Evolutionary conservation across 2,888 invertebrate species (phyloP).

Genomic region (Parnassius glacialis): DNA sequence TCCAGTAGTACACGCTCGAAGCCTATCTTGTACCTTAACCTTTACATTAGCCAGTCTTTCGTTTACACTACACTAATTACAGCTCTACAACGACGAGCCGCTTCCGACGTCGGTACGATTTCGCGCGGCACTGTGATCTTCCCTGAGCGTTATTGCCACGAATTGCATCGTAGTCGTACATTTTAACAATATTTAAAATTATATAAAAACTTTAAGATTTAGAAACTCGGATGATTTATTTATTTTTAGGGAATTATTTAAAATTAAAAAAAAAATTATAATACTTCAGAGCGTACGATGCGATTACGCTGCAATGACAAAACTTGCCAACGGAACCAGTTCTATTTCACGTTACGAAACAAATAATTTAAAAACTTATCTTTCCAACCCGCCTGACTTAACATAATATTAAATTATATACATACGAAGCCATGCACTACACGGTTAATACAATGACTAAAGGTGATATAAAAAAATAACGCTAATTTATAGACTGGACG

Average conservation of each 20-base stretch:
- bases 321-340: too few relatives aligned
- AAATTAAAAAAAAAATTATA: too few relatives aligned
- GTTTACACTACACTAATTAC: conserved; percentile 70
- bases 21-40: conserved; percentile 47
- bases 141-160: neutral
- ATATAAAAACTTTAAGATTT: too few relatives aligned
- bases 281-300: too few relatives aligned
- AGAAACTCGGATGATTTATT: too few relatives aligned
- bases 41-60: conserved; percentile 78
- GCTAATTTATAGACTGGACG: conserved; percentile 8
- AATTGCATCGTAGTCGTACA: neutral
- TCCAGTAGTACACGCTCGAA: conserved; percentile 19
- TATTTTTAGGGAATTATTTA: too few relatives aligned
- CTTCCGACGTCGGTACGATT: conserved; percentile 23
- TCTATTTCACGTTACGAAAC: neutral
- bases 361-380: neutral
- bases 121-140: conserved; percentile 9
- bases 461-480: conserved; percentile 6
- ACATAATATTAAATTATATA: conserved; percentile 4
- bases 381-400: conserved; percentile 2
- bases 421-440: conserved; percentile 18
- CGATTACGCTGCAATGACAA: too few relatives aligned
- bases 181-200: too few relatives aligned
- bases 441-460: conserved; percentile 15
- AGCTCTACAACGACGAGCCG: conserved; percentile 31